Evolutionary conservation across 2,797 vertebrate genomes (phyloP).

Genomic region (Eulemur rubriventer): DNA sequence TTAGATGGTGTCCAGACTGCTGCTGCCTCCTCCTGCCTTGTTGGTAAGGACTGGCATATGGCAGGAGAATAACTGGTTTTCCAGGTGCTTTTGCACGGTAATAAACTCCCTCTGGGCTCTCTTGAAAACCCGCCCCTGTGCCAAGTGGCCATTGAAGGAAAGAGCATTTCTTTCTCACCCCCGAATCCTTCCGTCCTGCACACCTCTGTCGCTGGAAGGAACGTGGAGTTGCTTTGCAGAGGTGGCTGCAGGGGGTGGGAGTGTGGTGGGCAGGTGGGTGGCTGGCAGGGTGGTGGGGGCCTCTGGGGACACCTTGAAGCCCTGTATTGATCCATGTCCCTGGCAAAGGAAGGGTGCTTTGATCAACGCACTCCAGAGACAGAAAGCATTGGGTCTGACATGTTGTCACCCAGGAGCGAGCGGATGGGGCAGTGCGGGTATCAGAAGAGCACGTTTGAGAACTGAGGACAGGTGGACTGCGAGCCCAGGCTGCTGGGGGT

Average conservation of each 20-base stretch:
- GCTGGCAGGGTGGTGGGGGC: slow-evolving; percentile 84
- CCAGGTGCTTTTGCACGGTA: slow-evolving; percentile 92
- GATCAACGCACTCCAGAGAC: slow-evolving; percentile 90
- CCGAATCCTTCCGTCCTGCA: slow-evolving; percentile 91
- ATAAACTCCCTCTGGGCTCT: slow-evolving; percentile 88
- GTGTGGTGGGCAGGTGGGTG: slow-evolving; percentile 91
- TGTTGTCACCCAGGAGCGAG: slow-evolving; percentile 90
- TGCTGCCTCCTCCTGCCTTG: too few species aligned
- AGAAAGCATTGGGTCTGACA: slow-evolving; percentile 90
- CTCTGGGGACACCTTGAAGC: slow-evolving; percentile 84
- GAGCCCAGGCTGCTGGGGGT: slow-evolving; percentile 55
- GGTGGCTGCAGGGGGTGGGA: slow-evolving; percentile 91
- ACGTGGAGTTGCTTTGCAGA: slow-evolving; percentile 93
- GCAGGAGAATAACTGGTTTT: slow-evolving; percentile 74
- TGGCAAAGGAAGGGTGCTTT: slow-evolving; percentile 94
- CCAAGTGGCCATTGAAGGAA: slow-evolving; percentile 88
- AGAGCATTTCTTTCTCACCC: slow-evolving; percentile 90
- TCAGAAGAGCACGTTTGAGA: slow-evolving; percentile 92
- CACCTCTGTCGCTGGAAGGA: slow-evolving; percentile 90
- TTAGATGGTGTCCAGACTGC: background rate
- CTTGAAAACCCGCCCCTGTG: slow-evolving; percentile 83
- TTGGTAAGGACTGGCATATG: background rate
- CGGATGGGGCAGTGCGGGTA: slow-evolving; percentile 83
- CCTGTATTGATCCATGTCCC: slow-evolving; percentile 93
- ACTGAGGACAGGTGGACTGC: slow-evolving; percentile 88